Percentiles rank a stretch among this genome's conserved stretches.
phyloP scores from a whole-genome alignment of 2,888 invertebrate species.

The Agonopterix alstromeriana region DNA sequence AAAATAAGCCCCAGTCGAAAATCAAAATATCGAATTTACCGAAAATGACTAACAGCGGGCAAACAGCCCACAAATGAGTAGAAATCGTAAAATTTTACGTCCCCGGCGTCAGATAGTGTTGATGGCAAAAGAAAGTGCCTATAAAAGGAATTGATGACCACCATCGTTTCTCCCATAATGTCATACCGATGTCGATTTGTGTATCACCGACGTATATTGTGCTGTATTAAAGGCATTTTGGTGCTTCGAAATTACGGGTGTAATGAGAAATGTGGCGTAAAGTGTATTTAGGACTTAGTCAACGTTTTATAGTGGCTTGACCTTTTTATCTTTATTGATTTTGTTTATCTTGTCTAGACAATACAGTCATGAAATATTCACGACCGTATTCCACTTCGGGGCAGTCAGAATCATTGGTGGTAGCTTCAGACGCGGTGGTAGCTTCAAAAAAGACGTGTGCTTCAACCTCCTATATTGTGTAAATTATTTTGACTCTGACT shows the following conservation, averaged over 20 bases:
- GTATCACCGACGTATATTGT: constrained; percentile 15
- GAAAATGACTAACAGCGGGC: constrained; percentile 47
- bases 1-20: no score
- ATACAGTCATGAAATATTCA: no score
- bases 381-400: no score
- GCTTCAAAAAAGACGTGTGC: no score
- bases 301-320: no score
- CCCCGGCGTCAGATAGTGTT: constrained; percentile 55
- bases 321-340: neutral
- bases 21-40: constrained; percentile 20
- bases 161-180: constrained; percentile 35
- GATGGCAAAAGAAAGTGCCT: constrained; percentile 59
- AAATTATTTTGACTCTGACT: no score
- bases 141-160: constrained; percentile 68
- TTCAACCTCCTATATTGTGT: no score
- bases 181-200: constrained; percentile 17
- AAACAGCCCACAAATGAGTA: constrained; percentile 52
- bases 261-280: constrained; percentile 14
- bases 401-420: no score
- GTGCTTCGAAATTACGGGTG: constrained; percentile 6
- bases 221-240: constrained; percentile 34
- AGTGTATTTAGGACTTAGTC: neutral
- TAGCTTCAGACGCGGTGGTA: no score
- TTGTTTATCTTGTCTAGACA: no score
- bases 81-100: constrained; percentile 67